Percentiles rank a stretch among this genome's conserved stretches.
Conservation (phyloP, 2,888 invertebrate species). For the Tetragonula carbonaria region DNA sequence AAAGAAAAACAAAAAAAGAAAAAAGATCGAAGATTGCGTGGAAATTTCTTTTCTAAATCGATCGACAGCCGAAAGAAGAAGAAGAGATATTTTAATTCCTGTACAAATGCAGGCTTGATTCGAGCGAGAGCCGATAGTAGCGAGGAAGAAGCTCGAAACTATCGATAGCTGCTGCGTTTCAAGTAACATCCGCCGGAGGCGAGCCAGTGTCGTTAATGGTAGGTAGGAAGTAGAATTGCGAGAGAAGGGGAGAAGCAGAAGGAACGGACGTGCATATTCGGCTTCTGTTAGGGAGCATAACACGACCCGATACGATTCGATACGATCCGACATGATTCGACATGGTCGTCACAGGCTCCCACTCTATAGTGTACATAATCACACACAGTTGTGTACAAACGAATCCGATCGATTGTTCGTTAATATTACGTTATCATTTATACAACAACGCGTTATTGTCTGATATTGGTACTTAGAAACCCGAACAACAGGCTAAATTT, state of each 20-base stretch:
- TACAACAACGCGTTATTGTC: no score
- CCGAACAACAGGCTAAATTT: no score
- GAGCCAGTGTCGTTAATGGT: slow-evolving; percentile 28
- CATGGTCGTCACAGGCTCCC: slow-evolving; percentile 64
- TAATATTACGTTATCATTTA: slow-evolving; percentile 48
- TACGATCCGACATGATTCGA: slow-evolving; percentile 20
- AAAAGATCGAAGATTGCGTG: not conserved
- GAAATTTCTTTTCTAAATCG: not conserved
- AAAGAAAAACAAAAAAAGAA: not conserved
- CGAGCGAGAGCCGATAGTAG: not conserved
- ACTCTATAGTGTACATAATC: slow-evolving; percentile 52
- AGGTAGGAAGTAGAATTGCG: slow-evolving; percentile 15
- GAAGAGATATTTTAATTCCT: not conserved
- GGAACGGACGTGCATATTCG: slow-evolving; percentile 48
- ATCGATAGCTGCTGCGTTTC: slow-evolving; percentile 50
- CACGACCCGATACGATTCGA: slow-evolving; percentile 63
- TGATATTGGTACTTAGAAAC: no score
- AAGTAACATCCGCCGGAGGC: slow-evolving; percentile 52
- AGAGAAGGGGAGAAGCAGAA: slow-evolving; percentile 7
- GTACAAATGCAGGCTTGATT: no score
- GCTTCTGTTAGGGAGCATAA: slow-evolving; percentile 54
- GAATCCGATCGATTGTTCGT: slow-evolving; percentile 64
- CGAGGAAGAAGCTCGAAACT: slow-evolving; percentile 28
- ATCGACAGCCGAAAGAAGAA: not conserved
- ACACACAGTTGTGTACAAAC: slow-evolving; percentile 55